Conservation (phyloP, 2,888 invertebrate species). For the Eupelmus urozonus region DNA sequence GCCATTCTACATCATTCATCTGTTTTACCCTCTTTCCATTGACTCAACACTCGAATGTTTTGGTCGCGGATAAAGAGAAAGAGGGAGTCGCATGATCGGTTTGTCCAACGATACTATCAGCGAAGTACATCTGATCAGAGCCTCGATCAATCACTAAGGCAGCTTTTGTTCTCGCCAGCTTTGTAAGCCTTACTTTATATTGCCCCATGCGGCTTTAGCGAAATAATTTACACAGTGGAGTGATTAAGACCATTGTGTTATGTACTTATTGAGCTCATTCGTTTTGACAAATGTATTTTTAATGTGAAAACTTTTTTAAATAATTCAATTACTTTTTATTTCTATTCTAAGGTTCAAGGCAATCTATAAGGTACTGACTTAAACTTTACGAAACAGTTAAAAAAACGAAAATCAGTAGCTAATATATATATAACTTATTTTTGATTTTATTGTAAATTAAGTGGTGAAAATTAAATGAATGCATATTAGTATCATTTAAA, state of each 20-base stretch:
- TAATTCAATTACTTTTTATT: no score
- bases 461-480: no score
- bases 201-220: constrained; percentile 9
- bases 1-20: constrained; percentile 46
- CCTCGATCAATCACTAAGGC: constrained; percentile 73
- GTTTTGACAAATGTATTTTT: neutral
- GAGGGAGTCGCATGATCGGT: constrained; percentile 60
- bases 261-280: neutral
- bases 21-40: constrained; percentile 54
- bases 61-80: neutral
- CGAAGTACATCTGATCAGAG: constrained; percentile 69
- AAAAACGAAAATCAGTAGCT: no score
- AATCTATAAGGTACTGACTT: no score
- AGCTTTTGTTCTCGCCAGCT: constrained; percentile 73
- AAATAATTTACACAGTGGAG: constrained; percentile 28
- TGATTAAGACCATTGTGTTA: constrained; percentile 9
- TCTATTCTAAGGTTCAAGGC: no score
- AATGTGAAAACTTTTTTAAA: neutral
- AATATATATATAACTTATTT: no score
- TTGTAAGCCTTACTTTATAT: constrained; percentile 66
- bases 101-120: constrained; percentile 71
- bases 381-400: no score
- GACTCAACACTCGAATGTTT: constrained; percentile 43
- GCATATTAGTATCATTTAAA: no score
- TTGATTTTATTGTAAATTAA: no score